phyloP scores from a whole-genome alignment of 2,888 invertebrate species.

The Metacarcinus magister region DNA sequence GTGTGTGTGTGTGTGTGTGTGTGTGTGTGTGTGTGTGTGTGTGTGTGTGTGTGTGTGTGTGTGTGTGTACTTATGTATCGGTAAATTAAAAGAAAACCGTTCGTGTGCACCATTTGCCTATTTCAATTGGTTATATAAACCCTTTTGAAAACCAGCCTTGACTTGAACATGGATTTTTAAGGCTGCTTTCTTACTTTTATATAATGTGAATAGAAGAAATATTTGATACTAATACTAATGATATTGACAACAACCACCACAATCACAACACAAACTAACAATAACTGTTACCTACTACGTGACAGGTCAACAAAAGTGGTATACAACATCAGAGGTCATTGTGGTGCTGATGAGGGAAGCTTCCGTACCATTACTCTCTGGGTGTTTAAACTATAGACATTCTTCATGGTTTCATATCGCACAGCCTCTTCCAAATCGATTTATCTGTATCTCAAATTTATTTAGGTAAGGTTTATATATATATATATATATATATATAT shows the following conservation, averaged over 20 bases:
- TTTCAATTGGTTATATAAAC: too few species aligned
- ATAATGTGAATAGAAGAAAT: not conserved
- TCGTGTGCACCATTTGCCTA: not conserved
- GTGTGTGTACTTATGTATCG: not conserved
- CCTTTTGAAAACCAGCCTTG: not conserved
- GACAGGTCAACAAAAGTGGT: not conserved
- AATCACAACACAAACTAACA: not conserved
- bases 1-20: slow-evolving; percentile 51
- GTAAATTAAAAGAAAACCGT: not conserved
- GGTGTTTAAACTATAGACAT: not conserved
- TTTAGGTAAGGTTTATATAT: not conserved
- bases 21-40: slow-evolving; percentile 53
- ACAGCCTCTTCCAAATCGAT: not conserved
- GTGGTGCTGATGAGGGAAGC: not conserved
- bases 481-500: too few species aligned
- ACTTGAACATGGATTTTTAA: not conserved
- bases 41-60: slow-evolving; percentile 53
- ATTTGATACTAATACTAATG: not conserved
- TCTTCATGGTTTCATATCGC: not conserved
- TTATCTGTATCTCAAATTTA: not conserved
- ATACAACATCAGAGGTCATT: not conserved
- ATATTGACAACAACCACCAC: not conserved
- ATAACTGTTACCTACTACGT: not conserved
- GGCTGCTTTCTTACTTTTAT: not conserved
- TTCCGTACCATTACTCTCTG: not conserved